These are phyloP conservation scores for Acarapis woodi DNA, from an alignment of 1,140 invertebrate species.

Conservation along the genomic window DNA sequence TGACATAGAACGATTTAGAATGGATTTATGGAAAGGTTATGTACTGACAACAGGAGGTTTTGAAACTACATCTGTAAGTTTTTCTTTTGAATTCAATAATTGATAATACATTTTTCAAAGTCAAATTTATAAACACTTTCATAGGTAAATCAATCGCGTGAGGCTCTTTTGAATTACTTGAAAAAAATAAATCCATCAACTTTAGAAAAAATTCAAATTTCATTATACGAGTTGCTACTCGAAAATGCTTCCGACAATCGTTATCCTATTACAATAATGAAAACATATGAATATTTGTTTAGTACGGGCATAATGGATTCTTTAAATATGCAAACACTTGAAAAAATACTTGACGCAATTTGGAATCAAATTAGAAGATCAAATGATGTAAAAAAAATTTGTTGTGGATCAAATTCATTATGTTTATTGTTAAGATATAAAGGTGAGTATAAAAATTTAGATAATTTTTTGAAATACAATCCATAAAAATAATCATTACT, in stretches of 20 bases:
- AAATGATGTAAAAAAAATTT: background rate
- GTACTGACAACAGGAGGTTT: background rate
- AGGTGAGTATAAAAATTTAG: background rate
- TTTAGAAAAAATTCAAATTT: background rate
- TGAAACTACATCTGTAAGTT: background rate
- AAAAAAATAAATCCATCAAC: background rate
- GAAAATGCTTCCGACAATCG: background rate
- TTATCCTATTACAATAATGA: background rate
- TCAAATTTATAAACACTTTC: background rate
- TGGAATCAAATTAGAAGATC: background rate
- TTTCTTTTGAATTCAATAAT: background rate
- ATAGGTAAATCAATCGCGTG: background rate
- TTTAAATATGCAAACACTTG: background rate
- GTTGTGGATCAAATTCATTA: background rate
- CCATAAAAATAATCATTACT: no score
- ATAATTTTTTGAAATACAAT: no score
- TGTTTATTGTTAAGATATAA: constrained; percentile 1
- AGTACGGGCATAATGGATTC: background rate
- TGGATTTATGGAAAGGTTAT: background rate
- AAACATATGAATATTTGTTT: background rate
- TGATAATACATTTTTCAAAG: background rate
- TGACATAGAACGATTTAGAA: background rate
- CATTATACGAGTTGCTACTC: background rate
- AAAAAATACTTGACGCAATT: background rate
- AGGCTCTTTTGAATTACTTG: background rate